These are phyloP conservation scores for Probaryconus sp. DNA, from an alignment of 1,140 invertebrate genomes.

Conservation along the genomic window DNA sequence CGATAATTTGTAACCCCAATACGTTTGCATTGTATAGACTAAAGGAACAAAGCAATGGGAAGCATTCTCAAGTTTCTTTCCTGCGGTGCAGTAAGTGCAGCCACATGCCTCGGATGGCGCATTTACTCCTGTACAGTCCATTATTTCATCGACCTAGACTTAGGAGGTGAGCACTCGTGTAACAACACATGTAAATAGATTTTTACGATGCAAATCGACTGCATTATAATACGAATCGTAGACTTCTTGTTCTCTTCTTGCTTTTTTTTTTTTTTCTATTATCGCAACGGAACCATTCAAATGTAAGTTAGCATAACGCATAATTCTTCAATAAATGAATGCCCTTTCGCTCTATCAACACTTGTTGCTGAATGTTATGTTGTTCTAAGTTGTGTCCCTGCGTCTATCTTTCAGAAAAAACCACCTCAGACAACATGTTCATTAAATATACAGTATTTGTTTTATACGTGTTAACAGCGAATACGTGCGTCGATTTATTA, in stretches of 20 bases:
- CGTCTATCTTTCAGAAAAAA: slow-evolving; percentile 16
- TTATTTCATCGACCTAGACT: slow-evolving; percentile 64
- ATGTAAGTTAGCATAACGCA: slow-evolving; percentile 44
- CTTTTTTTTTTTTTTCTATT: slow-evolving; percentile 29
- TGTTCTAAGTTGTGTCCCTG: slow-evolving; percentile 10
- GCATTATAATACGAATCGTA: slow-evolving; percentile 61
- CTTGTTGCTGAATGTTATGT: slow-evolving; percentile 44
- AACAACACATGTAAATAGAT: slow-evolving; percentile 60
- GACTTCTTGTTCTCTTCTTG: slow-evolving; percentile 37
- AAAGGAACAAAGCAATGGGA: slow-evolving; percentile 45
- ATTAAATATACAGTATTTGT: slow-evolving; percentile 36
- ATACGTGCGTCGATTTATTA: slow-evolving; percentile 12
- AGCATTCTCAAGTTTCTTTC: slow-evolving; percentile 60
- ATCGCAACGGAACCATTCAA: slow-evolving; percentile 33
- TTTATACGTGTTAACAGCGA: slow-evolving; percentile 29
- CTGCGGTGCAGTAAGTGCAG: slow-evolving; percentile 56
- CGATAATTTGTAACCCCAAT: slow-evolving; percentile 43
- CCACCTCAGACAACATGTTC: neutral
- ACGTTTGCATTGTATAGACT: slow-evolving; percentile 28
- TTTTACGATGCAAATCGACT: slow-evolving; percentile 66
- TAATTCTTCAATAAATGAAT: slow-evolving; percentile 56
- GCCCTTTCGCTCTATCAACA: slow-evolving; percentile 25
- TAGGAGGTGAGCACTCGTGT: slow-evolving; percentile 58
- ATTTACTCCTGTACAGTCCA: slow-evolving; percentile 56
- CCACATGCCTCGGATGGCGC: slow-evolving; percentile 59